Conservation (phyloP, 2,113 vertebrate species). For the Crocuta crocuta region DNA sequence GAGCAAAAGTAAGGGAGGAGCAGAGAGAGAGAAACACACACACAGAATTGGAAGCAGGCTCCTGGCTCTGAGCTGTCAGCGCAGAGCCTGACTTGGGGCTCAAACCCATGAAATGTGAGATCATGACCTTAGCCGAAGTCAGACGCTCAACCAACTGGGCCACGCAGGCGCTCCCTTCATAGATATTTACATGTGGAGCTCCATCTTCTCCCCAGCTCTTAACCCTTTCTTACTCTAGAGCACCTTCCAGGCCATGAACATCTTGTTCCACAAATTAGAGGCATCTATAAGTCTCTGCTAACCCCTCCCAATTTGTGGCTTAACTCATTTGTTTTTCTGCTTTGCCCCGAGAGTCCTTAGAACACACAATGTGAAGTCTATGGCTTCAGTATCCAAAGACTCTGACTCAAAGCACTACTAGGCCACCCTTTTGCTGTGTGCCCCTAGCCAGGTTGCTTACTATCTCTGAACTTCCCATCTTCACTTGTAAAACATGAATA, state of each 20-base stretch:
- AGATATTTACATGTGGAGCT: background rate
- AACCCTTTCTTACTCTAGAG: background rate
- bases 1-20: too few species aligned
- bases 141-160: too few species aligned
- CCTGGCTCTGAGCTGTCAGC: too few species aligned
- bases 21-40: too few species aligned
- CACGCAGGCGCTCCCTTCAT: background rate
- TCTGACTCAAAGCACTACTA: background rate
- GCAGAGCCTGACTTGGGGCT: too few species aligned
- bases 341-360: background rate
- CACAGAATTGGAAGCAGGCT: too few species aligned
- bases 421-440: background rate
- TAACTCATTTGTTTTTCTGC: background rate
- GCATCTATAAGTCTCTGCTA: background rate
- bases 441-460: background rate
- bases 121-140: too few species aligned
- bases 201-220: background rate
- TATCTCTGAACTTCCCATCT: background rate
- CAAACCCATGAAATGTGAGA: too few species aligned
- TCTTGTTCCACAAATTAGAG: background rate
- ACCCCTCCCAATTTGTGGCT: background rate
- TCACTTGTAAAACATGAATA: background rate
- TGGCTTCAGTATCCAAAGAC: background rate
- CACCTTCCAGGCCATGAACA: background rate
- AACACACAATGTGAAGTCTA: background rate